Evolutionary conservation across 2,113 vertebrate species (phyloP).

Genomic region (Phrynosoma blainvillii): DNA sequence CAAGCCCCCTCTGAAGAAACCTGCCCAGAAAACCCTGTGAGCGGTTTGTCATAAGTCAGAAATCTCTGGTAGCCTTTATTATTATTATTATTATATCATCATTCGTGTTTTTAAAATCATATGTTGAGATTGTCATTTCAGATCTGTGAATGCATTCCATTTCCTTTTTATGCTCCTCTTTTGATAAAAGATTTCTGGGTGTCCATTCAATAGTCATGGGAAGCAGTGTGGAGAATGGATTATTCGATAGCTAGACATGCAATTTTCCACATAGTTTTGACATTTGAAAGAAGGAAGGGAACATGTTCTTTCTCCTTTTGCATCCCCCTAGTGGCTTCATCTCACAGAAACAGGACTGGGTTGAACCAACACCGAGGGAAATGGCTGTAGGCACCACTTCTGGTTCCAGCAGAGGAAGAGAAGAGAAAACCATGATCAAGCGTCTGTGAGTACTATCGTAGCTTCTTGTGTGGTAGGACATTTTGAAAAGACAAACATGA

Average conservation of each 20-base stretch:
- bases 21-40: too few species aligned
- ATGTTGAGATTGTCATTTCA: not conserved
- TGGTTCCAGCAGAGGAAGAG: conserved; percentile 54
- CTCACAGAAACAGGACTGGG: conserved; percentile 73
- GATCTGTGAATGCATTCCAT: not conserved
- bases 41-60: too few species aligned
- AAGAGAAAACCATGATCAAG: conserved; percentile 85
- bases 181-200: too few species aligned
- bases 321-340: conserved; percentile 81
- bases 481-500: not conserved
- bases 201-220: not conserved
- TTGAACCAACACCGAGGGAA: conserved; percentile 70
- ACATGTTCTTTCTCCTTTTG: not conserved
- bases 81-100: not conserved
- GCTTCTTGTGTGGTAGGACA: not conserved
- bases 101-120: too few species aligned
- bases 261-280: not conserved
- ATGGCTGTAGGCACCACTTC: conserved; percentile 48
- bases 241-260: not conserved
- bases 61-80: not conserved
- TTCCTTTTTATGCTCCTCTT: not conserved
- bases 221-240: not conserved
- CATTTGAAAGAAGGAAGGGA: not conserved
- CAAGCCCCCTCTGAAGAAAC: too few species aligned
- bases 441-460: conserved; percentile 82